Conservation (phyloP, 2,888 invertebrate species). For the Dynastes hyllus region DNA sequence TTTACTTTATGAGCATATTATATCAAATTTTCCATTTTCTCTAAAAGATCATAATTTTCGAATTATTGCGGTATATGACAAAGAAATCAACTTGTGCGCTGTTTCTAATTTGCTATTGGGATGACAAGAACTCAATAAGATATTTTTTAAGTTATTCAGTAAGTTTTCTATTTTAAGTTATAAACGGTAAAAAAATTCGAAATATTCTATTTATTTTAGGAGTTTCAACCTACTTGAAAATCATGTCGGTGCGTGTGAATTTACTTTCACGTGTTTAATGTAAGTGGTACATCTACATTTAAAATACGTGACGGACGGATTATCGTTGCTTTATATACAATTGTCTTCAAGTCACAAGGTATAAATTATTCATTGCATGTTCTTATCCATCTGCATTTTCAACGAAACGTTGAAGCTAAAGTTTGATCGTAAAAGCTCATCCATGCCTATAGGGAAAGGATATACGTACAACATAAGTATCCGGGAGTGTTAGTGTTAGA, state of each 20-base stretch:
- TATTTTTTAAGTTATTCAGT: too few relatives aligned
- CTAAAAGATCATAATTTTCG: too few relatives aligned
- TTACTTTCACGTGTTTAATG: conserved; percentile 31
- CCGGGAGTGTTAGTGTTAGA: background rate
- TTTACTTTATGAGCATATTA: too few relatives aligned
- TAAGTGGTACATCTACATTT: conserved; percentile 11
- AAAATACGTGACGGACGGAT: conserved; percentile 6
- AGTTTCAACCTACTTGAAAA: background rate
- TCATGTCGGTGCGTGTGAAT: background rate
- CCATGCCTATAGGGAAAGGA: conserved; percentile 16
- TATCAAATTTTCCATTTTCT: too few relatives aligned
- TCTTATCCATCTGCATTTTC: conserved; percentile 3
- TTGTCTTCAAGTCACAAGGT: background rate
- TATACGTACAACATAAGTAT: background rate
- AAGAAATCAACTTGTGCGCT: too few relatives aligned
- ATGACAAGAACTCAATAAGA: too few relatives aligned
- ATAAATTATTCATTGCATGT: conserved; percentile 32
- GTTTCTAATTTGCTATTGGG: too few relatives aligned
- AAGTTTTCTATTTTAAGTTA: background rate
- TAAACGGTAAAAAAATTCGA: background rate
- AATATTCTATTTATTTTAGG: conserved; percentile 4
- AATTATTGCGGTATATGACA: too few relatives aligned
- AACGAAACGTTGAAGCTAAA: conserved; percentile 6
- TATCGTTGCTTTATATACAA: conserved; percentile 11
- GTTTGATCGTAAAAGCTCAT: conserved; percentile 29